Evolutionary conservation across 1,140 invertebrate species (phyloP).

Genomic region (Rhopalosiphum padi): DNA sequence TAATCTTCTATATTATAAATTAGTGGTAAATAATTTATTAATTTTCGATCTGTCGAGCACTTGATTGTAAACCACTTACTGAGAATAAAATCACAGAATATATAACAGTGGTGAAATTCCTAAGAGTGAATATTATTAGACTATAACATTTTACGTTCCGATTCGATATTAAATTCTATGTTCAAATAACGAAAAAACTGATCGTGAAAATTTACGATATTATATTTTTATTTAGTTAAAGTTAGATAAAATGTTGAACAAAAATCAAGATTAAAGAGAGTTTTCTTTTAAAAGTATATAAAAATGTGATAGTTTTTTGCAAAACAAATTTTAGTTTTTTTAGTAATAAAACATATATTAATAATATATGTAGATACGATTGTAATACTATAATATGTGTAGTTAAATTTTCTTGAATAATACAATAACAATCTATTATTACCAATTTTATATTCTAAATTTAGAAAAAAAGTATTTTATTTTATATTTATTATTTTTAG

Average conservation of each 20-base stretch:
- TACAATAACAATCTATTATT: background rate
- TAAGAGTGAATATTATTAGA: conserved; percentile 8
- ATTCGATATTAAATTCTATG: conserved; percentile 40
- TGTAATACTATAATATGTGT: background rate
- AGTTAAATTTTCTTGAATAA: background rate
- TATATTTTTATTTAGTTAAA: conserved; percentile 26
- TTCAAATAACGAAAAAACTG: conserved; percentile 24
- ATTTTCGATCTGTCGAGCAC: background rate
- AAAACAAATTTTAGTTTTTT: background rate
- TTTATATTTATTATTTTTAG: background rate
- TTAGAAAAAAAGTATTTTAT: background rate
- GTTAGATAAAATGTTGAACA: background rate
- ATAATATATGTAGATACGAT: too few species aligned
- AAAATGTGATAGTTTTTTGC: background rate
- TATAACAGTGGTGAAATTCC: background rate
- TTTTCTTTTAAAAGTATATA: conserved; percentile 11
- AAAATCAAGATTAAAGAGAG: background rate
- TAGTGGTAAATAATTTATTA: conserved; percentile 28
- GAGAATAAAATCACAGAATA: background rate
- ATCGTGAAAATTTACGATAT: conserved; percentile 8
- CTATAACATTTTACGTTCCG: conserved; percentile 45
- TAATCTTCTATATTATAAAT: conserved; percentile 5
- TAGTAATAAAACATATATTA: background rate
- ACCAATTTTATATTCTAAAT: background rate
- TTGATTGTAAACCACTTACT: conserved; percentile 26